Conservation (phyloP, 2,113 vertebrate species). For the Xenotilapia caudafasciata region DNA sequence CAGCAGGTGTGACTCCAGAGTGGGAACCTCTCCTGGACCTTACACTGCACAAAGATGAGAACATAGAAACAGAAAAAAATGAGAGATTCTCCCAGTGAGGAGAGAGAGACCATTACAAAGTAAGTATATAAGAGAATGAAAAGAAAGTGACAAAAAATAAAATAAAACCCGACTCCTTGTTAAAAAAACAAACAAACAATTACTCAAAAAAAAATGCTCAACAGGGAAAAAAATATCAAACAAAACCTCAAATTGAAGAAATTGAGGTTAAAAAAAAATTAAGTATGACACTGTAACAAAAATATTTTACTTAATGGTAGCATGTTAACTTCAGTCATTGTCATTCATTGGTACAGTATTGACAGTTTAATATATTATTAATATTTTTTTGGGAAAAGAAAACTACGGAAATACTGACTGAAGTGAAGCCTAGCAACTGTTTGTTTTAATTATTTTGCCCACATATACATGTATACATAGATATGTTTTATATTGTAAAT, state of each 20-base stretch:
- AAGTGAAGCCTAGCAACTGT: neutral
- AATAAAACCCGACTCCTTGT: neutral
- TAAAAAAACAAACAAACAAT: rapidly evolving
- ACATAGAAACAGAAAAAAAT: neutral
- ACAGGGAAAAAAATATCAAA: neutral
- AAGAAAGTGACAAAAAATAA: neutral
- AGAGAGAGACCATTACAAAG: neutral
- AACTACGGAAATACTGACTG: rapidly evolving
- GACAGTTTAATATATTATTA: neutral
- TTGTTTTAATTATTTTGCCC: neutral
- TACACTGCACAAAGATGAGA: neutral
- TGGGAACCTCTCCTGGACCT: neutral
- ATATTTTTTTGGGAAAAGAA: neutral
- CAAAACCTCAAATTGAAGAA: neutral
- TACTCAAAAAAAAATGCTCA: neutral
- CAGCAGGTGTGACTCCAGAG: neutral
- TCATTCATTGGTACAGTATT: neutral
- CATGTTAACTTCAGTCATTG: neutral
- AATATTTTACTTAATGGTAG: neutral
- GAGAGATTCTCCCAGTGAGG: neutral
- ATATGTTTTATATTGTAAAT: neutral
- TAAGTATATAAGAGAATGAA: neutral
- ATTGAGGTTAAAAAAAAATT: neutral
- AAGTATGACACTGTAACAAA: neutral
- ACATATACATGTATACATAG: neutral